Evolutionary conservation across 2,888 invertebrate genomes (phyloP).

Genomic region (Acrobeloides nanus): DNA sequence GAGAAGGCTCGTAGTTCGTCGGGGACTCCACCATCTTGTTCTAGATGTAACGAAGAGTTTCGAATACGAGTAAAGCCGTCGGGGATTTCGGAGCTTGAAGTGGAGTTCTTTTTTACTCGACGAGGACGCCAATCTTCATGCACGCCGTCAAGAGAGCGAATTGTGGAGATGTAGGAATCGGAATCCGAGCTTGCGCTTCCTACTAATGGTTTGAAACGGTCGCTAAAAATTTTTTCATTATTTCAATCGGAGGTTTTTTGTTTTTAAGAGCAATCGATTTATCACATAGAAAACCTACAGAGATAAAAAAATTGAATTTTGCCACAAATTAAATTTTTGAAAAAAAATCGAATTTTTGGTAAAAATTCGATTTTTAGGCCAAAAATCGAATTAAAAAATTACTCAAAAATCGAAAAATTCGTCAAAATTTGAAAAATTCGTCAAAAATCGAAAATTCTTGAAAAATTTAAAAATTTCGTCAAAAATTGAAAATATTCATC

Average conservation of each 20-base stretch:
- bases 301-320: slow-evolving; percentile 6
- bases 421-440: too few species aligned
- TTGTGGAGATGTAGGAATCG: slow-evolving; percentile 34
- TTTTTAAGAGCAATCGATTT: too few species aligned
- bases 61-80: slow-evolving; percentile 22
- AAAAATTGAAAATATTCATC: too few species aligned
- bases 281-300: too few species aligned
- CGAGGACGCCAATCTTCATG: not conserved
- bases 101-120: slow-evolving; percentile 11
- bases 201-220: slow-evolving; percentile 21
- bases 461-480: too few species aligned
- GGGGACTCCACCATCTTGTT: slow-evolving; percentile 16
- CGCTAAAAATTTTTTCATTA: slow-evolving; percentile 13
- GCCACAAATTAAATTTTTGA: slow-evolving; percentile 4
- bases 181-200: slow-evolving; percentile 28
- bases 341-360: not conserved
- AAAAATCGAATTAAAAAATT: too few species aligned
- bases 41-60: slow-evolving; percentile 23
- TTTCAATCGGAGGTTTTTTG: too few species aligned
- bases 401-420: too few species aligned
- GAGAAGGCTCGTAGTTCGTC: slow-evolving; percentile 35
- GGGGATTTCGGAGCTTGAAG: slow-evolving; percentile 20
- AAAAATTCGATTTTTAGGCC: not conserved
- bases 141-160: slow-evolving; percentile 30
- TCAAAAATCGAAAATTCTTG: too few species aligned